A percentile compares a stretch with the other conserved stretches of the same genome.
These are phyloP conservation scores for Oreortyx pictus DNA, from an alignment of 2,797 vertebrate species.

Conservation along the genomic window DNA sequence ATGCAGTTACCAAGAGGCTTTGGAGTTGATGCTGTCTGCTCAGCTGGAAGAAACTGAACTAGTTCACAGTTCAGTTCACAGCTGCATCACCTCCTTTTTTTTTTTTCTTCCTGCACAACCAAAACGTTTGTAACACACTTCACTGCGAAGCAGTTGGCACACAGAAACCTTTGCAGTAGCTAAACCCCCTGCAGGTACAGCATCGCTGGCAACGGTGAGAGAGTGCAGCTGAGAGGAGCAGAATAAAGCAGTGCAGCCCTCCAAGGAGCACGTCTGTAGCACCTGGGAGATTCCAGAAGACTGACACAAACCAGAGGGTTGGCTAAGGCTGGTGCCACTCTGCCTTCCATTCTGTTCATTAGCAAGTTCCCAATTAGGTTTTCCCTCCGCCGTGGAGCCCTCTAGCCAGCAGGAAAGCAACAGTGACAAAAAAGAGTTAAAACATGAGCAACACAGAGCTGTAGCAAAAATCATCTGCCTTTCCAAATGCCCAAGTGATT, in stretches of 20 bases:
- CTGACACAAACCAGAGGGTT: not conserved
- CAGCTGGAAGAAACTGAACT: not conserved
- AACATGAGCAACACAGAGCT: conserved; percentile 9
- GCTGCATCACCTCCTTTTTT: too few species aligned
- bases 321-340: conserved; percentile 12
- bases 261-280: not conserved
- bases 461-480: not conserved
- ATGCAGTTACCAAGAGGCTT: not conserved
- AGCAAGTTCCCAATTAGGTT: conserved; percentile 36
- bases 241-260: not conserved
- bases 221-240: not conserved
- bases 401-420: conserved; percentile 39
- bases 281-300: not conserved
- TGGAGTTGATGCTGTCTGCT: not conserved
- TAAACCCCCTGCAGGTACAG: not conserved
- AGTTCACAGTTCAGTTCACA: not conserved
- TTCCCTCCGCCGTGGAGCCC: conserved; percentile 26
- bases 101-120: too few species aligned
- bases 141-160: not conserved
- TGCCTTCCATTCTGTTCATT: not conserved
- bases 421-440: conserved; percentile 50
- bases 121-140: rapidly evolving
- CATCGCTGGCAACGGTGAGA: not conserved
- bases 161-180: not conserved
- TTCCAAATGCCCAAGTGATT: not conserved